Base-by-base conservation (phyloP, 2,113 vertebrate species). In the Podarcis muralis region DNA sequence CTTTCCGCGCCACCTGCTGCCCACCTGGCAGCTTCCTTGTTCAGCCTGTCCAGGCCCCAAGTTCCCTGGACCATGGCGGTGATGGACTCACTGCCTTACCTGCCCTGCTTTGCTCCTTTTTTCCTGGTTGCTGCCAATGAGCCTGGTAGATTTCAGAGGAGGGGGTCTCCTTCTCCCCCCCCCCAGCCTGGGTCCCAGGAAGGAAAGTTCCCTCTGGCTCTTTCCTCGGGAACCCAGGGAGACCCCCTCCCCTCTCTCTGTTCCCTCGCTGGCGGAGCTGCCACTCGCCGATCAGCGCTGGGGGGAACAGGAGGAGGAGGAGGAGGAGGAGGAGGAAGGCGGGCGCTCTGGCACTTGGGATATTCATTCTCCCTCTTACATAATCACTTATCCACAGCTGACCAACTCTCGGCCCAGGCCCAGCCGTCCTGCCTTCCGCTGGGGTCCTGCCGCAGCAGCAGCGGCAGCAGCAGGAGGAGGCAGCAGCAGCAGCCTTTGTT, bases 351-450 rank as follows among this genome's bases (percentile, higher is more conserved):
- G 71, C 53, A 25, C 48, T 84, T n/a, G 71, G 83, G 43, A 59
- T 25, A 6, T 20, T 12, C 65, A 16, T 11, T 68, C 27, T 20
- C 81, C 37, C 81, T 40, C 37, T 72, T 83, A 89, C 37, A 32
- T 90, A 86, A 90, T 69, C 81, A 76, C 16, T 92, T 83, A 77
- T 35, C 71, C 72, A 77, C 4, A 78, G 79, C 59, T 89, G 87
- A 35, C 68, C 37, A 65, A 40, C 13, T 80, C 13, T 77, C 30
- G 32, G 57, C 53, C 84, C 16, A 30, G 83, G n/a, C 71, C 71
- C 53, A 8, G 83, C 83, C 43, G 11, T 18, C 15, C 83, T 40
- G 30, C 68, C 16, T 57, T n/a, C 18, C 30, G 18, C 30, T 3
- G 1, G 57, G 80, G 57, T 20, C 62, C 15, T 32, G 65, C 59